Base-by-base conservation (phyloP, 2,113 vertebrate species). In the Marmota flaviventris region DNA sequence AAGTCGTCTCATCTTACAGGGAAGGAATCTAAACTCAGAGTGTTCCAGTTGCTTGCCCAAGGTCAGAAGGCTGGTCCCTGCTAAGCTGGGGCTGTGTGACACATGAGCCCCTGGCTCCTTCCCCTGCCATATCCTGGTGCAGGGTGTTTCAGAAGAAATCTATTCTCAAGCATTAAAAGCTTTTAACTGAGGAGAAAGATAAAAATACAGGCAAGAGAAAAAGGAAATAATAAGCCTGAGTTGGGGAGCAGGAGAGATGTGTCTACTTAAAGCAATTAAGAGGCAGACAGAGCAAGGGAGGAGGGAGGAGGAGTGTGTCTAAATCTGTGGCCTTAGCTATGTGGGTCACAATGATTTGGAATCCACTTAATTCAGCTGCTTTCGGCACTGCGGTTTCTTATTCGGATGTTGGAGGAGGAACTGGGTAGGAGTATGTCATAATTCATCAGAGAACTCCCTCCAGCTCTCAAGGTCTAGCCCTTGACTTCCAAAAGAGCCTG, bases 331-430 rank as follows among this genome's bases (percentile, higher is more conserved):
- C 91, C 93, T 96, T 78, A n/a, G 89, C 73, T 86, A 20, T 79
- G 96, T 94, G 95, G 93, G 93, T 85, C 93, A 88, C 12, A 1
- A 10, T 1, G 37, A 91, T 76, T 90, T 89, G 85, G 95, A 96
- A 92, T 93, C 85, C n/a, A 90, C 72, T 94, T 97, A 85, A 85
- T 87, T 94, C 58, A 95, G 85, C 89, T 81, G 89, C 85, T 79
- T 94, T 91, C 56, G 70, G 85, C 32, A 22, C 45, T 97, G 91
- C 0, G 91, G 81, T 89, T 94, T 97, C 72, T 95, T 18, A 0
- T 94, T 97, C 2, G 24, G 95, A 85, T 96, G 96, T 48, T 92
- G 93, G 82, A 94, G 93, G 81, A 1, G 1, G 94, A 85, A 72
- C 20, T 1, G 25, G 91, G 91, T 65, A 70, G 88, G 77, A 93